A percentile compares a stretch with the other conserved stretches of the same genome.
These are phyloP conservation scores for Tyto alba DNA, from an alignment of 2,113 vertebrate species.

Conservation along the genomic window DNA sequence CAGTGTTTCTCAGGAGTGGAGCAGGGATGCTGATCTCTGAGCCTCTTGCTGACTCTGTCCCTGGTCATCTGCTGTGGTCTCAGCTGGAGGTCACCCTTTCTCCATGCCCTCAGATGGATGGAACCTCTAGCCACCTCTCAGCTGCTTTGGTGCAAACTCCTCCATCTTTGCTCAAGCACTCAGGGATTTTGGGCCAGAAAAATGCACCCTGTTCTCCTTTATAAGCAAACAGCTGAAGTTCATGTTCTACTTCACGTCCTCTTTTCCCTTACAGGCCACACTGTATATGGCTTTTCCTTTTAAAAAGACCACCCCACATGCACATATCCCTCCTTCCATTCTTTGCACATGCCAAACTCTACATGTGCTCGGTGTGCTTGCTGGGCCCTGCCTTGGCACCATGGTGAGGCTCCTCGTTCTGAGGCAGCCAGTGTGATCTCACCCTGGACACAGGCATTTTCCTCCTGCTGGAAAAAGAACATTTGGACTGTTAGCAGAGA, in stretches of 20 bases:
- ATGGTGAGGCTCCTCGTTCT: neutral
- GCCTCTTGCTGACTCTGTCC: neutral
- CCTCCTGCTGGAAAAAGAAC: constrained; percentile 56
- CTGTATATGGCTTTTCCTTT: neutral
- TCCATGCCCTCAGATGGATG: neutral
- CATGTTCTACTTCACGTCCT: neutral
- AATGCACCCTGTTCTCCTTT: neutral
- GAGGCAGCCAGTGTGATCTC: constrained; percentile 13
- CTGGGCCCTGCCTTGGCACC: neutral
- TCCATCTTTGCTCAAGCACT: neutral
- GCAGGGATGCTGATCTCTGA: neutral
- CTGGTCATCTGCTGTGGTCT: neutral
- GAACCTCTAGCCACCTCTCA: neutral
- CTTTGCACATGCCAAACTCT: neutral
- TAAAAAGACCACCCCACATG: neutral
- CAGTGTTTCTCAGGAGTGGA: neutral
- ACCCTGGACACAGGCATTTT: constrained; percentile 18
- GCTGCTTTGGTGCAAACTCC: neutral
- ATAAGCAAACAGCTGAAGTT: neutral
- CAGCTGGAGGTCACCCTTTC: neutral
- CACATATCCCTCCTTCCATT: neutral
- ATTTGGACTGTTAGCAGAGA: constrained; percentile 46
- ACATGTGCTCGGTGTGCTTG: neutral
- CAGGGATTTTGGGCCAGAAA: neutral
- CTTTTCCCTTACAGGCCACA: neutral